Percentiles rank a stretch among this genome's conserved stretches.
Evolutionary conservation across 2,888 invertebrate genomes (phyloP).

Genomic region (Drosophila kambysellisi): DNA sequence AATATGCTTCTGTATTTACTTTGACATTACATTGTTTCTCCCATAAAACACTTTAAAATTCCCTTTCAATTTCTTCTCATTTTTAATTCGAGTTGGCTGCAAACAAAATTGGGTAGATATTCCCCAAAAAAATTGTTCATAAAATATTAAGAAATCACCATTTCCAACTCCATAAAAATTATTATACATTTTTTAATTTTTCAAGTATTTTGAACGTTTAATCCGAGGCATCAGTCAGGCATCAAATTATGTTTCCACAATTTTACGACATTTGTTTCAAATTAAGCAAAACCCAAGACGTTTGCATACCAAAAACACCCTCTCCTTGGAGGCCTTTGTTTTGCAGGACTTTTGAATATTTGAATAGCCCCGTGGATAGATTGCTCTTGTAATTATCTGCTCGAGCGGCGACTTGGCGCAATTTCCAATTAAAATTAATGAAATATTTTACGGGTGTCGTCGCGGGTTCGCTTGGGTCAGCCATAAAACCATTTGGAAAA

Average conservation of each 20-base stretch:
- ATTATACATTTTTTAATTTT: conserved; percentile 12
- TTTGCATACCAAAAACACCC: not conserved
- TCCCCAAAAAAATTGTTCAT: conserved; percentile 27
- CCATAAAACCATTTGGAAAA: conserved; percentile 79
- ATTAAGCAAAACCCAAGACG: conserved; percentile 73
- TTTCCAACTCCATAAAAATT: conserved; percentile 25
- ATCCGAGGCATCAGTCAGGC: conserved; percentile 73
- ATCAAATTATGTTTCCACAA: conserved; percentile 73
- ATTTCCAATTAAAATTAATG: conserved; percentile 85
- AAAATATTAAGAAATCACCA: conserved; percentile 53
- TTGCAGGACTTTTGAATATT: conserved; percentile 63
- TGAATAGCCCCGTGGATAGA: conserved; percentile 56
- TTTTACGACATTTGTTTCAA: conserved; percentile 82
- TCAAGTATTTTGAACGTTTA: conserved; percentile 38
- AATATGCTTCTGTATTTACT: not conserved
- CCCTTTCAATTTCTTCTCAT: not conserved
- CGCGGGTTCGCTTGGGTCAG: conserved; percentile 53
- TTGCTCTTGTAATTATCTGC: conserved; percentile 79
- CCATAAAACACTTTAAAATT: conserved; percentile 9
- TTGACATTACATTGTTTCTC: not conserved
- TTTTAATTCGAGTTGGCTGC: not conserved
- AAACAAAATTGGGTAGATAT: not conserved
- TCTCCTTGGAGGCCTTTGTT: conserved; percentile 30
- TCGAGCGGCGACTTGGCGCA: conserved; percentile 71
- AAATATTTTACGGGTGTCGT: conserved; percentile 75